Base-by-base conservation (phyloP, 64 coral and sea anemone species). In the Trachythela sp. region DNA sequence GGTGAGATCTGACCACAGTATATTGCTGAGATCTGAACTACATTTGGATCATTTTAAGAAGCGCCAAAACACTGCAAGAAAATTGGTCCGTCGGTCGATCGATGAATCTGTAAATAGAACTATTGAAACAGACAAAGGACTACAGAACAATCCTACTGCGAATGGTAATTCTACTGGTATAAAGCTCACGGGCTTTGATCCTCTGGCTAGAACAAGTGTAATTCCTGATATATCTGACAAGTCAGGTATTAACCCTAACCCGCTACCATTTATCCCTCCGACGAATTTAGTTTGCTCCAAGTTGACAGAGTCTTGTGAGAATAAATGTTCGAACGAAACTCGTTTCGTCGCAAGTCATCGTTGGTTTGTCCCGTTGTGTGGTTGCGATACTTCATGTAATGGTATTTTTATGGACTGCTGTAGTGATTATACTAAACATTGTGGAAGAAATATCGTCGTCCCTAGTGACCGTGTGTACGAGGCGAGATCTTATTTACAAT, bases 341-440 rank as follows among this genome's bases (percentile, higher is more conserved):
- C 56, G 20, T 27, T 64, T 64, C 22, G 56, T 64, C 56, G 20
- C 15, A 27, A 64, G 18, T 27, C 56, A 64, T 20, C 56, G 56
- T 64, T 8, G 8, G 20, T 64, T 27, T 64, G 56, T 64, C 22
- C 56, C 56, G 56, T 24, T 64, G 6, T 80, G 75, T 80, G 15
- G 37, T 8, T 80, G 75, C 8, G 75, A 80, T 39, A 2, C 33
- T 35, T 35, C 75, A 30, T 80, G 75, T 39, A 39, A 80, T 39
- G 33, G 20, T 14, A 80, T 39, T 30, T 80, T 80, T 80, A 80
- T 38, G 75, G 75, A 80, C 75, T 80, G 75, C 37, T 80, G 75
- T 39, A 80, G 75, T 39, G 75, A 80, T 30, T 80, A 37, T 39
- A 39, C 75, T 13, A 80, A 2, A 30, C 15, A 37, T 39, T 80